Evolutionary conservation across 2,797 vertebrate species (phyloP), one percentile per base, ranked within the genome.

Genomic region (Pempheris klunzingeri): DNA sequence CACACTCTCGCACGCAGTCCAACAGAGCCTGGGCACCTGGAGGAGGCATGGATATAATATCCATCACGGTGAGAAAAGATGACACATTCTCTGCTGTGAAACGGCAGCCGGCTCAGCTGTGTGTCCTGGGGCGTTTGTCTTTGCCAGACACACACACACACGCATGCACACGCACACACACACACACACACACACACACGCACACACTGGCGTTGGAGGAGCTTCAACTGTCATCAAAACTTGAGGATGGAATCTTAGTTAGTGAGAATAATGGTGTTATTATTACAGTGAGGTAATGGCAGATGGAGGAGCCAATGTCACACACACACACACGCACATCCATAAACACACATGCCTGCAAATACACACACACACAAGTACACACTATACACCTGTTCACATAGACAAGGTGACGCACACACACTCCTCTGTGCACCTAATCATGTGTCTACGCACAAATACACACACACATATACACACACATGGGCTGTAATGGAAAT

Each of bases 201-300:
- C 64, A 49, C 68, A 73, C 4, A 32, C 43, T 36, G 68, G 52
- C 55, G 71, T 80, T 80, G 78, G 78, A 85, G 73, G 60, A 85
- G 69, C 77, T 67, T 75, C 73, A 68, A 75, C 83, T 86, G 66
- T 85, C 88, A 88, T 86, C 80, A 81, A 74, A 80, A 84, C 59
- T 57, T 65, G 69, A 85, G 72, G 67, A 86, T 90, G 82, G 79
- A 87, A 83, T 91, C 90, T 78, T 77, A 63, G 71, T 88, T 83
- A 75, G 83, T 58, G 59, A 79, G 81, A 89, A 85, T 88, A 89
- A 89, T 88, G 78, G 81, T 71, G 84, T 75, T 90, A 75, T 92
- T 92, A 88, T 90, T 93, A 65, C 77, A 88, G 79, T 93, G 90
- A 93, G 82, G 91, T 90, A 81, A 92, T 88, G 80, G 73, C 81